Base-by-base conservation (phyloP, 2,797 vertebrate genomes). In the Helostoma temminkii region DNA sequence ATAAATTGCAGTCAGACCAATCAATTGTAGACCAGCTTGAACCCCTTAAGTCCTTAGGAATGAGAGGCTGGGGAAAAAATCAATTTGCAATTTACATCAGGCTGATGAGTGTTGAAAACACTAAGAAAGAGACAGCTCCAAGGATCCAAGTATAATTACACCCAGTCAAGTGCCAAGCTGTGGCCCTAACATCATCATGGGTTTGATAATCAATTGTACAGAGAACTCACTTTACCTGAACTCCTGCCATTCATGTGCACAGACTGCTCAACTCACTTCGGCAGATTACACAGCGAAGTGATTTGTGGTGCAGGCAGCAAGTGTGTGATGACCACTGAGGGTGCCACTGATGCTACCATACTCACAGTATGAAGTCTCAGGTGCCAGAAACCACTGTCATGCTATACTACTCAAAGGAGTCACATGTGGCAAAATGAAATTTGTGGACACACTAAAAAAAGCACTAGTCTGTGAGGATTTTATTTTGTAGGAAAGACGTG, bases 21-120 rank as follows among this genome's bases (percentile, higher is more conserved):
- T 94, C 93, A 93, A 93, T 93, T 83, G 80, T 56, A 82, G 88
- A 90, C 86, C 85, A 85, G 89, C 90, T 92, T 91, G 90, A 93
- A 91, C 91, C 78, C 87, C 80, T 91, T 93, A 93, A 94, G 88
- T 94, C 92, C 87, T 92, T 90, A 93, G 92, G 89, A 93, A 93
- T 88, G 89, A 88, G 83, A 76, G 83, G 88, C 80, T 66, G 69
- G 82, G 85, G 76, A 58, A 49, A 84, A 92, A 94, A 94, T 94
- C 93, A 91, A 93, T 94, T 92, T 89, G 89, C 80, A 92, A 94
- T 94, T 93, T 93, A 92, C 92, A 93, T 93, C 89, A 90, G 88
- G 84, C 81, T 88, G 87, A 92, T 90, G 87, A 87, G 88, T 88
- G 91, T 91, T 92, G 87, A 88, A 92, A 93, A 93, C 87, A 80